A percentile compares a stretch with the other conserved stretches of the same genome.
Conservation (phyloP, 2,113 vertebrate species). For the Pseudolaguvia tuberculata region DNA sequence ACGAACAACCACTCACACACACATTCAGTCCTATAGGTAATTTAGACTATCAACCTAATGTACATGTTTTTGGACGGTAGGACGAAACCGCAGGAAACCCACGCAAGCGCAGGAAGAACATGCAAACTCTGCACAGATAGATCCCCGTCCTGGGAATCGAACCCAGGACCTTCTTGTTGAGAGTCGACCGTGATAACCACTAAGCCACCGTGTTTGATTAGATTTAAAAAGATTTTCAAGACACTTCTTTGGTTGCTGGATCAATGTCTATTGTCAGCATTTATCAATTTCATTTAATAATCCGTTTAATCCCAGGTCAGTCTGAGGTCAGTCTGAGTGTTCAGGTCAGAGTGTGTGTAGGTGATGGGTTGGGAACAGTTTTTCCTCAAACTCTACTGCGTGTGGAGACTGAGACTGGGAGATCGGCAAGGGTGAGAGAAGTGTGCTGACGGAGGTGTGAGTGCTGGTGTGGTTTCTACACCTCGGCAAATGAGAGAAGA, state of each 20-base stretch:
- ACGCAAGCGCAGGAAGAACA: too few species aligned
- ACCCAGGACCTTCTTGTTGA: too few species aligned
- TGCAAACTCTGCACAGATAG: too few species aligned
- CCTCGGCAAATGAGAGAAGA: constrained; percentile 30
- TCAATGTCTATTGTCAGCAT: neutral
- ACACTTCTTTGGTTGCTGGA: neutral
- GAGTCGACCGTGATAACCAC: too few species aligned
- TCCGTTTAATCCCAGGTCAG: neutral
- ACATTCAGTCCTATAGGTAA: too few species aligned
- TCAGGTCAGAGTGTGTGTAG: constrained; percentile 5
- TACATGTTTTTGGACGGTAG: too few species aligned
- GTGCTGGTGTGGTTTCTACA: constrained; percentile 38
- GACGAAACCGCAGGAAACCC: too few species aligned
- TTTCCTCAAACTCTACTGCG: neutral
- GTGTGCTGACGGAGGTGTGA: constrained; percentile 21
- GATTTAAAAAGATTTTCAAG: neutral
- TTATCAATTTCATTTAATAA: too few species aligned
- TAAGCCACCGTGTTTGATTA: too few species aligned
- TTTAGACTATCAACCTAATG: too few species aligned
- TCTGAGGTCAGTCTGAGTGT: constrained; percentile 4
- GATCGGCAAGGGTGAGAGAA: constrained; percentile 4
- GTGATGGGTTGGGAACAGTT: constrained; percentile 28
- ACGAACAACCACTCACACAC: too few species aligned
- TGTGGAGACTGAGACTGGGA: neutral
- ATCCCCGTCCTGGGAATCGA: too few species aligned